Evolutionary conservation across 2,797 vertebrate species (phyloP).

Genomic region (Pangasius krempfi): DNA sequence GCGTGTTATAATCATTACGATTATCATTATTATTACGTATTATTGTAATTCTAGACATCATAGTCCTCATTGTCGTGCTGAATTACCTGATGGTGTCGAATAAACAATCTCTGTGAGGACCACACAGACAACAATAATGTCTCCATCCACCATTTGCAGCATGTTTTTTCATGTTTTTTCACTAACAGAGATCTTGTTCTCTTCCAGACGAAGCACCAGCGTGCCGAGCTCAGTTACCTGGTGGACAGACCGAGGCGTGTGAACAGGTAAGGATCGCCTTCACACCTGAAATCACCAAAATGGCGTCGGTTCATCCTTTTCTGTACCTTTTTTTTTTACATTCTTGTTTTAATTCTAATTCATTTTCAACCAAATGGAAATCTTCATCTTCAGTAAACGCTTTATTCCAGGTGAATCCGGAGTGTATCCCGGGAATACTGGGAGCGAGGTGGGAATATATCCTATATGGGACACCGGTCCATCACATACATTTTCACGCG

Average conservation of each 20-base stretch:
- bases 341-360: not conserved
- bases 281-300: not conserved
- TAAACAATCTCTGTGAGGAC: too few relatives aligned
- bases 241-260: conserved; percentile 90
- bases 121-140: not conserved
- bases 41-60: not conserved
- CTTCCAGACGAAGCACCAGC: conserved; percentile 87
- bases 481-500: not conserved
- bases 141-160: too few relatives aligned
- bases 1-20: not conserved
- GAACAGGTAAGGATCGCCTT: conserved; percentile 80
- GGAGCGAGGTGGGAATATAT: not conserved
- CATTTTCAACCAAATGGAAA: not conserved
- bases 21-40: not conserved
- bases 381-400: too few relatives aligned
- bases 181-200: not conserved
- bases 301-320: too few relatives aligned
- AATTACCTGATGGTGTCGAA: not conserved
- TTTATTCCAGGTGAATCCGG: not conserved
- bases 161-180: too few relatives aligned
- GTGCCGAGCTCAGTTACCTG: conserved; percentile 90
- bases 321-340: not conserved
- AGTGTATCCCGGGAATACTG: not conserved
- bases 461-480: not conserved
- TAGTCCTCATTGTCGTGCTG: not conserved